Evolutionary conservation across 1,140 invertebrate genomes (phyloP).

Genomic region (Hydropsyche tenuis): DNA sequence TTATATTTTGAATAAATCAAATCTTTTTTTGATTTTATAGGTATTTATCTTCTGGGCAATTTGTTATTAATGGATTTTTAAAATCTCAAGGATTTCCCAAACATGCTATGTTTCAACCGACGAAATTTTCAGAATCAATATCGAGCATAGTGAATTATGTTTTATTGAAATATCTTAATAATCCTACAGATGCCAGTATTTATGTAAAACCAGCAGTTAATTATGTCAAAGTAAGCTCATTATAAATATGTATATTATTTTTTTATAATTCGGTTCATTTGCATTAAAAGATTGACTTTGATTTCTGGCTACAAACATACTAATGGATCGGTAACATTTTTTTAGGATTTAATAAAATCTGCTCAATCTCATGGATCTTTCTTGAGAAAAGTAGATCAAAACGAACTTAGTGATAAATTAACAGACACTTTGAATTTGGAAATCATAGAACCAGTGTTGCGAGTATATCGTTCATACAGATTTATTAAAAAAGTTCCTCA

Average conservation of each 20-base stretch:
- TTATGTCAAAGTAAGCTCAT: slow-evolving; percentile 66
- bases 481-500: slow-evolving; percentile 71
- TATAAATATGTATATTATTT: slow-evolving; percentile 2
- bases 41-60: slow-evolving; percentile 72
- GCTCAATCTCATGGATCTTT: slow-evolving; percentile 41
- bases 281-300: too few species aligned
- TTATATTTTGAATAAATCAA: slow-evolving; percentile 8
- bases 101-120: slow-evolving; percentile 72
- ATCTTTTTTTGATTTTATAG: slow-evolving; percentile 55
- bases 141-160: slow-evolving; percentile 71
- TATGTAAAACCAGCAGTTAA: slow-evolving; percentile 77
- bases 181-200: slow-evolving; percentile 73
- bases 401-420: slow-evolving; percentile 75
- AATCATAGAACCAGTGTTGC: slow-evolving; percentile 76
- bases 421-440: slow-evolving; percentile 81
- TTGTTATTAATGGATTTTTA: slow-evolving; percentile 76
- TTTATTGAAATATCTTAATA: slow-evolving; percentile 72
- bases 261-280: neutral
- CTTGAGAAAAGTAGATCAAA: slow-evolving; percentile 51
- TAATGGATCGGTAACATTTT: too few species aligned
- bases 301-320: too few species aligned
- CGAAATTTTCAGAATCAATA: slow-evolving; percentile 71
- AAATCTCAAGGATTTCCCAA: slow-evolving; percentile 78
- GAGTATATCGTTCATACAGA: slow-evolving; percentile 77
- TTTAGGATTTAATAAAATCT: slow-evolving; percentile 43